Conservation (phyloP, 2,888 invertebrate genomes). For the Pemphredon lugubris region DNA sequence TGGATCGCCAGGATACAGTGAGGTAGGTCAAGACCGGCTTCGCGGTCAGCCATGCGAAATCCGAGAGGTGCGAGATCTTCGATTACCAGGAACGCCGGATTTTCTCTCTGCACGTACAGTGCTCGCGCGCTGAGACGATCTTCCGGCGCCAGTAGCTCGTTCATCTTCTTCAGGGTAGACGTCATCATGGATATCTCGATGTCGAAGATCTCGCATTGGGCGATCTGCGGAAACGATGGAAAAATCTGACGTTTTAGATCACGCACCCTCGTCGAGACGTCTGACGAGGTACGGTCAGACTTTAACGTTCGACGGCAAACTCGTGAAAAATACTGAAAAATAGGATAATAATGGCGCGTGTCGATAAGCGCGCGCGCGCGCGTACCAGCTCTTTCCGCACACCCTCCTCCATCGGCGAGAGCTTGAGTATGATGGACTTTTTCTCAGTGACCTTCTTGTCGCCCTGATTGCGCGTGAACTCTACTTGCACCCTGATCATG, state of each 20-base stretch:
- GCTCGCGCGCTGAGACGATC: constrained; percentile 72
- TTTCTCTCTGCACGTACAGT: constrained; percentile 72
- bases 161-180: constrained; percentile 73
- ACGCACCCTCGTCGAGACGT: too few relatives aligned
- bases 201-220: constrained; percentile 62
- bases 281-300: too few relatives aligned
- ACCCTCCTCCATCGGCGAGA: constrained; percentile 80
- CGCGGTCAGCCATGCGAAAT: constrained; percentile 82
- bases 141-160: constrained; percentile 57
- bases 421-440: constrained; percentile 71
- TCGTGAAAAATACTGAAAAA: too few relatives aligned
- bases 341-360: too few relatives aligned
- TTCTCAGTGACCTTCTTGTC: constrained; percentile 62
- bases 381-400: constrained; percentile 76
- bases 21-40: constrained; percentile 82
- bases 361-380: too few relatives aligned
- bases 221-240: constrained; percentile 58
- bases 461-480: constrained; percentile 56
- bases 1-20: constrained; percentile 82
- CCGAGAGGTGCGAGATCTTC: constrained; percentile 84
- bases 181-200: constrained; percentile 76
- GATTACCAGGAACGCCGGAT: constrained; percentile 80
- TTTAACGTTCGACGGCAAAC: too few relatives aligned
- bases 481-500: constrained; percentile 70
- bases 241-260: too few relatives aligned